These are phyloP conservation scores for Stenichneumon culpator DNA, from an alignment of 2,888 invertebrate species.

Conservation along the genomic window DNA sequence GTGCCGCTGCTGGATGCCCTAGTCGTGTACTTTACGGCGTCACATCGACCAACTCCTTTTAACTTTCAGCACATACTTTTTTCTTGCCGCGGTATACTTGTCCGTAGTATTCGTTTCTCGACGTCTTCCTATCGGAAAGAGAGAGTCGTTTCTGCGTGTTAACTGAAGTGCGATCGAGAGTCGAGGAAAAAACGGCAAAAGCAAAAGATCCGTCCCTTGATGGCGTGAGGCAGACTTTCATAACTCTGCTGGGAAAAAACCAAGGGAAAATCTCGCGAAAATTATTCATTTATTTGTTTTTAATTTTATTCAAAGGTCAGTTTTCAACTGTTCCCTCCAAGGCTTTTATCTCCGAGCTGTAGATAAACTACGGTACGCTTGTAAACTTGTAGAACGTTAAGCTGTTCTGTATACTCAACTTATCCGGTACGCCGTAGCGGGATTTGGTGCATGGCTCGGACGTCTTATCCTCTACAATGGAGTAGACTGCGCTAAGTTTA, in stretches of 20 bases:
- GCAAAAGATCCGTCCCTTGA: constrained; percentile 5
- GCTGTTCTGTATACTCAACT: constrained; percentile 4
- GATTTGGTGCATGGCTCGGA: neutral
- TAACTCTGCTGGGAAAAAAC: no score
- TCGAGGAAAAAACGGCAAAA: neutral
- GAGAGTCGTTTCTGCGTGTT: constrained; percentile 33
- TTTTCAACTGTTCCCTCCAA: neutral
- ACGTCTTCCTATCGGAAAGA: constrained; percentile 18
- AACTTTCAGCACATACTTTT: constrained; percentile 26
- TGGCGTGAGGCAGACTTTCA: no score
- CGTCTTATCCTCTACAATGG: constrained; percentile 23
- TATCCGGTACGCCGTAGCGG: constrained; percentile 14
- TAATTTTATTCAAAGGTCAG: neutral
- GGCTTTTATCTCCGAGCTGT: neutral
- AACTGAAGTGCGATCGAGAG: constrained; percentile 34
- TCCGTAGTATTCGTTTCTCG: constrained; percentile 37
- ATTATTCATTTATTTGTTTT: neutral
- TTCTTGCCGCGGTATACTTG: constrained; percentile 32
- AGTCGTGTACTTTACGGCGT: constrained; percentile 8
- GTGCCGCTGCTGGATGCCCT: constrained; percentile 55
- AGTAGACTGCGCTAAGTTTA: constrained; percentile 14
- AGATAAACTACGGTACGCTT: constrained; percentile 4
- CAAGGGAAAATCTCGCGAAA: neutral
- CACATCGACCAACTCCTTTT: constrained; percentile 30
- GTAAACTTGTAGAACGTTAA: neutral